A percentile compares a stretch with the other conserved stretches of the same genome.
Evolutionary conservation across 2,797 vertebrate genomes (phyloP).

Genomic region (Dendrocincla tyrannina): DNA sequence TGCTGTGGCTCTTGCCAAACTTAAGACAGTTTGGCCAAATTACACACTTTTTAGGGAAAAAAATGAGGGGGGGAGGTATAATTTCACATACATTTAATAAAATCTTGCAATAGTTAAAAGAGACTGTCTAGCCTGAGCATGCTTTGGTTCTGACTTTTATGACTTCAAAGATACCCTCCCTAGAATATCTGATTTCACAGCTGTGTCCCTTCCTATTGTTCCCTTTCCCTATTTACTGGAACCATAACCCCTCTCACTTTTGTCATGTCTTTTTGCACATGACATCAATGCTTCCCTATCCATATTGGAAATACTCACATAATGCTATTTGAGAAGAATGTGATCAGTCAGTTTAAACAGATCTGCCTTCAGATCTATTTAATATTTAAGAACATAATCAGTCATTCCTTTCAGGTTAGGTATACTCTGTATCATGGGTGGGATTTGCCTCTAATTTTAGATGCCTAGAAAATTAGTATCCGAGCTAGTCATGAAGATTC

Average conservation of each 20-base stretch:
- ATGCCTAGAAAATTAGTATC: neutral
- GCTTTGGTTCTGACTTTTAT: neutral
- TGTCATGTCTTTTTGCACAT: neutral
- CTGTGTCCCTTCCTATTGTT: neutral
- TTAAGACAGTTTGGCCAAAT: neutral
- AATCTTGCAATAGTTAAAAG: neutral
- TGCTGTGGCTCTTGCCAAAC: neutral
- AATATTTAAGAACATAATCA: neutral
- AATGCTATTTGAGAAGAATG: neutral
- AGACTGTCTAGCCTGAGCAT: neutral
- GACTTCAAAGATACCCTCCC: neutral
- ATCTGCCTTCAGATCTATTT: conserved; percentile 5
- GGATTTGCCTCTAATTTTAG: conserved; percentile 29
- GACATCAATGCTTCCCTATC: neutral
- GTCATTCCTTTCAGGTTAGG: conserved; percentile 27
- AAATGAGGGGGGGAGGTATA: accelerated
- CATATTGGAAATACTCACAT: neutral
- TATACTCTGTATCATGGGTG: neutral
- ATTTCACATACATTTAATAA: neutral
- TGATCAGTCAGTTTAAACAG: conserved; percentile 6
- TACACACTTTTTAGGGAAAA: neutral
- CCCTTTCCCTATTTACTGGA: neutral
- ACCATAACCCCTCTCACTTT: neutral
- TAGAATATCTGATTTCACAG: neutral
- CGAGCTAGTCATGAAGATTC: neutral